These are phyloP conservation scores for Cossypha polioptera DNA, from an alignment of 2,797 vertebrate species.

Conservation along the genomic window DNA sequence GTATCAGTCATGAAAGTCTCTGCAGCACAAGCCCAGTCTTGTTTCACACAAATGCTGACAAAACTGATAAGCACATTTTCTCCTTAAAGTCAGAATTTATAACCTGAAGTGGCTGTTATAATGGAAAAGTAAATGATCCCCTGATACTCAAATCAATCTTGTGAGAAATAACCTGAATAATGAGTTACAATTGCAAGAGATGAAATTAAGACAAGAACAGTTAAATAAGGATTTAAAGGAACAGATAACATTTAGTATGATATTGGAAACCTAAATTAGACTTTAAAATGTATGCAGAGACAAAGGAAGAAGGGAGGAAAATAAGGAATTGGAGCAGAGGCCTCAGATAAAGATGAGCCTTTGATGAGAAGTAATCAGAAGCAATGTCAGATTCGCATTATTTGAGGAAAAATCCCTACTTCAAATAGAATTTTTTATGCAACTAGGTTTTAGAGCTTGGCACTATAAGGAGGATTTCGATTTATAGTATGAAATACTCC, in stretches of 20 bases:
- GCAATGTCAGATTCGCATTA: constrained; percentile 4
- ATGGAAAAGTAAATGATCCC: constrained; percentile 71
- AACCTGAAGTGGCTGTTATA: constrained; percentile 68
- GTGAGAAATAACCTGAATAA: constrained; percentile 73
- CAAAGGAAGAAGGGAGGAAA: background rate
- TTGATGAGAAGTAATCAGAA: constrained; percentile 60
- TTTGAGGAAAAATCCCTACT: constrained; percentile 35
- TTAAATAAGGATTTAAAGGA: constrained; percentile 49
- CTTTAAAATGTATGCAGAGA: background rate
- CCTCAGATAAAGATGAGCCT: constrained; percentile 26
- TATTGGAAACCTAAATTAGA: background rate
- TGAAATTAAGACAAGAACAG: constrained; percentile 72
- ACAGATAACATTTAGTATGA: constrained; percentile 23
- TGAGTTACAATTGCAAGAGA: constrained; percentile 64
- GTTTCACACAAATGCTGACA: constrained; percentile 53
- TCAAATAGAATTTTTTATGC: constrained; percentile 57
- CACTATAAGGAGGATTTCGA: constrained; percentile 17
- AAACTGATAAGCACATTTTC: constrained; percentile 62
- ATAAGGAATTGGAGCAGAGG: background rate
- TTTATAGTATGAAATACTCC: constrained; percentile 29
- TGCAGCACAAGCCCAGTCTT: background rate
- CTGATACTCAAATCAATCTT: constrained; percentile 74
- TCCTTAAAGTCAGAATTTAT: constrained; percentile 59
- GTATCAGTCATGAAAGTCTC: background rate
- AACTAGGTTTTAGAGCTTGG: constrained; percentile 27